phyloP scores from a whole-genome alignment of 2,113 vertebrate species.

The Trochalopteron elliotii region DNA sequence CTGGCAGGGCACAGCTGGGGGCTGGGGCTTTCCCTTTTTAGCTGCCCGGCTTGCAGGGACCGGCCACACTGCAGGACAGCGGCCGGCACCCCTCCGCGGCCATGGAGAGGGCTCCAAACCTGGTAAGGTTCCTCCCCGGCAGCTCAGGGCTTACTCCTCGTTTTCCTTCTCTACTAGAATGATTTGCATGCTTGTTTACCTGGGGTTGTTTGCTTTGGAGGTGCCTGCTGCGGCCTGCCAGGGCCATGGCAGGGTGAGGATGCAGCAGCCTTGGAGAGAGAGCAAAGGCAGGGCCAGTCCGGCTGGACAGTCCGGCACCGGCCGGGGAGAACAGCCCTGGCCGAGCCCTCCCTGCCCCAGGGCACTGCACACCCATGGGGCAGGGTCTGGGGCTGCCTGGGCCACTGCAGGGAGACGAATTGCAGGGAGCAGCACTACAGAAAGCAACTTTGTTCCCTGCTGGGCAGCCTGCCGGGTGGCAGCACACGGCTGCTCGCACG shows the following conservation, averaged over 20 bases:
- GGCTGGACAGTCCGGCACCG: not conserved
- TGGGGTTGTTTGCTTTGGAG: conserved; percentile 58
- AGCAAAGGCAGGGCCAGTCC: not conserved
- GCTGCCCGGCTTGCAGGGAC: not conserved
- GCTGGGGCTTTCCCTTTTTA: conserved; percentile 64
- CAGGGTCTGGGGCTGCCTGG: not conserved
- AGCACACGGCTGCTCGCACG: not conserved
- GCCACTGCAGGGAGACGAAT: not conserved
- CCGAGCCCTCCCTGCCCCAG: not conserved
- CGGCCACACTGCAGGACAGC: not conserved
- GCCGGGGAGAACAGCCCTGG: not conserved
- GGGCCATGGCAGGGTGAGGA: not conserved
- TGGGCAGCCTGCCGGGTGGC: conserved; percentile 55
- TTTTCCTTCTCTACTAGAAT: not conserved
- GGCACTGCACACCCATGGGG: not conserved
- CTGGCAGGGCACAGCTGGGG: not conserved
- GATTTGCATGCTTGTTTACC: not conserved
- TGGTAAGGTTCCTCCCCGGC: conserved; percentile 43
- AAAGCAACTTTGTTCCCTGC: conserved; percentile 47
- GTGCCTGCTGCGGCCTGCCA: not conserved
- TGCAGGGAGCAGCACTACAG: conserved; percentile 23
- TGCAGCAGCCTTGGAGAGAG: not conserved
- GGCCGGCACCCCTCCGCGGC: not conserved
- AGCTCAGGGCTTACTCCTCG: not conserved
- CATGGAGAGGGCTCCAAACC: conserved; percentile 57